Evolutionary conservation across 1,140 invertebrate species (phyloP), one percentile per base, ranked within the genome.

Genomic region (Sitobion miscanthi): DNA sequence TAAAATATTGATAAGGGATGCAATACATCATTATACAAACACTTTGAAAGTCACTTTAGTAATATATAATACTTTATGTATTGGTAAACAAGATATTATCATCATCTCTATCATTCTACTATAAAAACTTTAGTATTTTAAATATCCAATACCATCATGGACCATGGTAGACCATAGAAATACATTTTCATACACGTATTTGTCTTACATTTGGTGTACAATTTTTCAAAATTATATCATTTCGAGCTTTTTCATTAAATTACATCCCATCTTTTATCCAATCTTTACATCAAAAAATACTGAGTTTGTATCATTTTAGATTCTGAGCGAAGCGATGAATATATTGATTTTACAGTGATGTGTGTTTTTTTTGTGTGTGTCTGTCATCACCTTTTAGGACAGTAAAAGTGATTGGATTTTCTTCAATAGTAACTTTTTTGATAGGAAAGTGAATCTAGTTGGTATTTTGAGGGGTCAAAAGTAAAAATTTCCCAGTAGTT

Each of bases 31-130:
- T 47, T 49, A 45, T n/a, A 87, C 45, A 49, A 87, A 87, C 25
- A 87, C 9, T n/a, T 87, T 87, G 49, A 87, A 87, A 87, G 85
- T 87, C 9, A 47, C 85, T 87, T 25, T 87, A 25, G 45, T 49
- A 49, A 49, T 4, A 87, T n/a, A 87, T n/a, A 17, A 47, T 47
- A 87, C 85, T 47, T 87, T 87, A 49, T 87, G 45, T n/a, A 87
- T 47, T 49, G 1, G 1, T n/a, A 45, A 87, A 87, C 25, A 47
- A 87, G 30, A 77, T n/a, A 77, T n/a, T n/a, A 47, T n/a, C 45
- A 45, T 47, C 23, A 47, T 38, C 14, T 49, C 14, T n/a, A 87
- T 30, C 45, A 87, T 17, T 17, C 9, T 11, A 30, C 85, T 47
- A 47, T 49, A 47, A 47, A 87, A 87, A 87, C 45, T 47, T 47